Base-by-base conservation (phyloP, 2,888 invertebrate species). In the Tetragonula carbonaria region DNA sequence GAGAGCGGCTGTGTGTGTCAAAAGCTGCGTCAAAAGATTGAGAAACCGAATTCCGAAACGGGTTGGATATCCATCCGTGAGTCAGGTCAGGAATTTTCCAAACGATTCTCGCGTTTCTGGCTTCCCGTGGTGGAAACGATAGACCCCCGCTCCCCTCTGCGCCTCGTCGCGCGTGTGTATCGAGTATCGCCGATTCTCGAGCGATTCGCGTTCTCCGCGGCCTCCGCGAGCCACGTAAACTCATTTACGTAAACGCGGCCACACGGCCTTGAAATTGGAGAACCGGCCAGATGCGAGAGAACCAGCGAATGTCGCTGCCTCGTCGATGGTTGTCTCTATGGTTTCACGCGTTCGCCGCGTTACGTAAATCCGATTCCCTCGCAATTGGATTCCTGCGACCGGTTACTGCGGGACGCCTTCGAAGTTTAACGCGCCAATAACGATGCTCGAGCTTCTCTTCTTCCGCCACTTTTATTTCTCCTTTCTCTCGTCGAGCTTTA, bases 281-380 rank as follows among this genome's bases (percentile, higher is more conserved):
- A 83, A 83, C 77, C 13, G 53, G 51, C 51, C 55, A 63, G 71
- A 66, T 63, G 66, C 78, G 23, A 45, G 23, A 45, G 45, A 53
- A 59, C 65, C 55, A 63, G n/a, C 21, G 18, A 55, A 21, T 8
- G 65, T 11, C n/a, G 38, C 50, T 65, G 38, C 50, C 38, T n/a
- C 68, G 72, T 50, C 77, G 68, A 76, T 74, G 57, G 51, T 45
- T 76, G 84, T 59, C 77, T 80, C 57, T 85, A 84, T 63, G 85
- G 85, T 85, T 84, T 85, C 85, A 38, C 84, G 59, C 38, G 68
- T 66, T 84, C 67, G 57, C 70, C 70, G n/a, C 62, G 80, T 85
- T 85, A 85, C 80, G 66, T 85, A 85, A 85, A 85, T 33, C 77
- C 74, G 77, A 85, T 84, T 77, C 74, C 71, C 18, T 66, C 71